Base-by-base conservation (phyloP, 2,113 vertebrate genomes). In the Microtus pennsylvanicus region DNA sequence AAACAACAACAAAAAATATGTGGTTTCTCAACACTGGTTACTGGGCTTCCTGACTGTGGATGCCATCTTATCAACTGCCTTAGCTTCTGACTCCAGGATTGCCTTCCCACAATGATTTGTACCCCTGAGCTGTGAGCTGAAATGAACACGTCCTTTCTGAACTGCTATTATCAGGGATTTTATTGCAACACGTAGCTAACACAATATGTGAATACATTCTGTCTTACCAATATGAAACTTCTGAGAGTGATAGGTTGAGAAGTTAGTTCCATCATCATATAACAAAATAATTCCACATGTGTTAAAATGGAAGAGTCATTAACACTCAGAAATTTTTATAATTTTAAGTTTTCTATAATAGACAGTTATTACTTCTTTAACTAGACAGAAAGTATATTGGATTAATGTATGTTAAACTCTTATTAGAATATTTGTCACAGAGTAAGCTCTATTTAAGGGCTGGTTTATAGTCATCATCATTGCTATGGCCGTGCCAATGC, bases 311-410 rank as follows among this genome's bases (percentile, higher is more conserved):
- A 91, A 55, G 35, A 80, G 38, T 90, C 30, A 92, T 72, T 81
- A 9, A 72, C 78, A 94, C 85, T 58, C 67, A 97, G 42, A 94
- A 94, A 93, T 80, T 82, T 80, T 96, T 50, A 82, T 50, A 74
- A 93, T 87, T 95, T 93, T 38, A 91, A 93, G 6, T 93, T 96
- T 96, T 95, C 45, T 61, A 89, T 2, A 85, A 65, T 47, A 87
- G 94, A 33, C 33, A 87, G 52, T 1, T 65, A 94, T 74, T 38
- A 87, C 30, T 47, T 93, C 13, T 82, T 90, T 92, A 76, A 87
- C 69, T 78, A 85, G 26, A 33, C 7, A 63, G 6, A 69, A 86
- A 78, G 45, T 50, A 2, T 11, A 70, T 89, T 74, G 85, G 50
- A 22, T 50, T 80, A 90, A 70, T 61, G 45, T 16, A 89, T 38